Evolutionary conservation across 2,797 vertebrate genomes (phyloP).

Genomic region (Molossus alvarezi): DNA sequence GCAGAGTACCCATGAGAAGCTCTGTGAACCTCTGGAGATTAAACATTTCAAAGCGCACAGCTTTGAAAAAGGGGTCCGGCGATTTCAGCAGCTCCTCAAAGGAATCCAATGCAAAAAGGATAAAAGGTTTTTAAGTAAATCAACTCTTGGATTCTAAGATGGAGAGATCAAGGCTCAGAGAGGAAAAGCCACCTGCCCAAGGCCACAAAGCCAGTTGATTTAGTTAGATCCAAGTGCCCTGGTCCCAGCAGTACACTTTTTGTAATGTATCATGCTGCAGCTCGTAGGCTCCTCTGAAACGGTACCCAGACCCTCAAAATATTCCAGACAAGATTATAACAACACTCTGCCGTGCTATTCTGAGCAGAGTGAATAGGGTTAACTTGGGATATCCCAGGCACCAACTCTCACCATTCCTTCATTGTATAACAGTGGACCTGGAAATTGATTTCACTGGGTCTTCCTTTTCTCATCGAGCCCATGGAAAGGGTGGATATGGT

Average conservation of each 20-base stretch:
- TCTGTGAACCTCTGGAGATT: background rate
- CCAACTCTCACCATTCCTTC: background rate
- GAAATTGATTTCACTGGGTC: background rate
- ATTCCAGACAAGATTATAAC: background rate
- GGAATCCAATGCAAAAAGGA: background rate
- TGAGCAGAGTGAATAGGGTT: background rate
- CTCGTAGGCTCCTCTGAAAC: background rate
- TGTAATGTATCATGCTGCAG: too few relatives aligned
- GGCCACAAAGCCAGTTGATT: background rate
- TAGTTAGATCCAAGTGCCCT: background rate
- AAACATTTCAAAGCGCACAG: background rate
- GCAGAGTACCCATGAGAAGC: background rate
- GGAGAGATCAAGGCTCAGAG: constrained; percentile 5
- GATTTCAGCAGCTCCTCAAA: background rate
- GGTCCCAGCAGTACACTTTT: background rate
- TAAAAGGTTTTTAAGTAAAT: background rate
- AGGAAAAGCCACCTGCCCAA: background rate
- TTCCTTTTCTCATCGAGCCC: background rate
- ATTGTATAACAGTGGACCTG: background rate
- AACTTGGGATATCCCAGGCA: too few relatives aligned
- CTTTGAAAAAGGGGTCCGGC: background rate
- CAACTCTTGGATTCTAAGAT: background rate
- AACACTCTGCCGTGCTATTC: background rate
- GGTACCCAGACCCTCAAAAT: background rate
- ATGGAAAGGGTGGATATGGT: background rate